Percentiles rank a stretch among this genome's conserved stretches.
Conservation (phyloP, 1,140 invertebrate species). For the Drosophila truncata region DNA sequence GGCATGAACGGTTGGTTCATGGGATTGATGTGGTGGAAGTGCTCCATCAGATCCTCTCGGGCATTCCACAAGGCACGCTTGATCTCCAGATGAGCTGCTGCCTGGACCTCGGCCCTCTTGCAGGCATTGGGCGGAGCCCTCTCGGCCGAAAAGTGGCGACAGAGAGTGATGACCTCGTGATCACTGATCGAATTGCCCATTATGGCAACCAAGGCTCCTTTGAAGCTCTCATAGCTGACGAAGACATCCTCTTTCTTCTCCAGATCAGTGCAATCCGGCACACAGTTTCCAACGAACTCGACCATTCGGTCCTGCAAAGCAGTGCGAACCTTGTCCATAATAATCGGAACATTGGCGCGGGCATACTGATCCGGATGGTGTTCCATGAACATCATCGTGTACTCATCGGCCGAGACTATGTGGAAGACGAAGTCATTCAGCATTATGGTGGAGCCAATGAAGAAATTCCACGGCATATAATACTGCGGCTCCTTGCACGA, state of each 20-base stretch:
- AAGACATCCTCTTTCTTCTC: constrained; percentile 51
- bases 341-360: constrained; percentile 88
- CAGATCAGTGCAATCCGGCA: constrained; percentile 53
- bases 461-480: constrained; percentile 92
- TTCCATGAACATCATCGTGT: constrained; percentile 95
- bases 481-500: constrained; percentile 89
- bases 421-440: constrained; percentile 92
- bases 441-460: constrained; percentile 90
- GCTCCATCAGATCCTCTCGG: constrained; percentile 88
- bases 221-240: constrained; percentile 86
- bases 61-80: constrained; percentile 89
- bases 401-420: constrained; percentile 93
- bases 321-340: constrained; percentile 90
- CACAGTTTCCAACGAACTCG: constrained; percentile 50
- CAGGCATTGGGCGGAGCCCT: constrained; percentile 83
- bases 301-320: constrained; percentile 85
- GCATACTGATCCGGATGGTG: constrained; percentile 90
- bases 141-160: constrained; percentile 87
- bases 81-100: constrained; percentile 89
- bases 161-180: constrained; percentile 91
- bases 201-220: constrained; percentile 87
- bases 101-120: constrained; percentile 84
- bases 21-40: constrained; percentile 88
- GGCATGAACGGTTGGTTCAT: constrained; percentile 87
- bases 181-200: constrained; percentile 90